A percentile compares a stretch with the other conserved stretches of the same genome.
These are phyloP conservation scores for Phalacrocorax carbo DNA, from an alignment of 2,113 vertebrate species.

Conservation along the genomic window DNA sequence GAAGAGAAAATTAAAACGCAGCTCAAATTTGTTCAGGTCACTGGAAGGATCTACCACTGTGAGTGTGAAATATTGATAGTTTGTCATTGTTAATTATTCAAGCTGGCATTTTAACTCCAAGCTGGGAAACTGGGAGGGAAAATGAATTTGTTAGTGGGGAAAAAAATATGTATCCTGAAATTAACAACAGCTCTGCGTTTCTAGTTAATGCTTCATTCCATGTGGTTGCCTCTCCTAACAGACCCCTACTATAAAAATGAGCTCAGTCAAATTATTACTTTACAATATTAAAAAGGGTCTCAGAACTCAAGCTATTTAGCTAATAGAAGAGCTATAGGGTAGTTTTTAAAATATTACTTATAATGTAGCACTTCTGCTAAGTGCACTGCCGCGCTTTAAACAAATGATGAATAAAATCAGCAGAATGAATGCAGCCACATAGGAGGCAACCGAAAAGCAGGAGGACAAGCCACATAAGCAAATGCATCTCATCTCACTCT, in stretches of 20 bases:
- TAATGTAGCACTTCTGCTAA: neutral
- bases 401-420: neutral
- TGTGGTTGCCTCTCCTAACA: neutral
- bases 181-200: neutral
- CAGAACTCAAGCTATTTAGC: neutral
- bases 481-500: neutral
- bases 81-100: slow-evolving; percentile 72
- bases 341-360: neutral
- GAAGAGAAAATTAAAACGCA: slow-evolving; percentile 43
- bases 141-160: neutral
- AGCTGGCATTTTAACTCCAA: slow-evolving; percentile 56
- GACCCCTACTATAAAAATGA: neutral
- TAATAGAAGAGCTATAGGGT: neutral
- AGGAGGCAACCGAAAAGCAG: neutral
- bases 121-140: slow-evolving; percentile 6
- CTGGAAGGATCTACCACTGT: slow-evolving; percentile 35
- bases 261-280: neutral
- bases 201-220: slow-evolving; percentile 1
- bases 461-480: neutral
- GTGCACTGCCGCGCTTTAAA: neutral
- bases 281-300: neutral
- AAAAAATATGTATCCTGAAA: neutral
- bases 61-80: slow-evolving; percentile 71
- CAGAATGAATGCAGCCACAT: neutral
- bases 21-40: slow-evolving; percentile 36